Conservation (phyloP, 2,797 vertebrate genomes). For the Hirundo rustica region DNA sequence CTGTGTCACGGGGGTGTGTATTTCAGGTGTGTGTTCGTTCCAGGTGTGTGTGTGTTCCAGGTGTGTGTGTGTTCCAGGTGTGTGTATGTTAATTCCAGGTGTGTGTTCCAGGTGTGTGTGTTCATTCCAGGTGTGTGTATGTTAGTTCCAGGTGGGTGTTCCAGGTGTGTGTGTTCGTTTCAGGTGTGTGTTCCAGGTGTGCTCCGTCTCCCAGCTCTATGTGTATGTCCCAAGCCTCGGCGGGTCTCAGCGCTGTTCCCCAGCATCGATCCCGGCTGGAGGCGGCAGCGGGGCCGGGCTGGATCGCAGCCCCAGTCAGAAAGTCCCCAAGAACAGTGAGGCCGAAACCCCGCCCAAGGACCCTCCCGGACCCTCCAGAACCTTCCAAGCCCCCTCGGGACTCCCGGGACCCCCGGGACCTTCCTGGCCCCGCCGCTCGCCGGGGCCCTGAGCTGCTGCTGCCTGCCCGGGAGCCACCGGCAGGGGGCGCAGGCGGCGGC, state of each 20-base stretch:
- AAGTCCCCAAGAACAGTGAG: not conserved
- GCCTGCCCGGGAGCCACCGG: not conserved
- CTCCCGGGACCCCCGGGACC: not conserved
- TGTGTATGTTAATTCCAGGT: not conserved
- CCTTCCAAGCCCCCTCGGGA: not conserved
- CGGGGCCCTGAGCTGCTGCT: not conserved
- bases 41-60: not conserved
- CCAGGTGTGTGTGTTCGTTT: too few relatives aligned
- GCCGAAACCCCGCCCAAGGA: not conserved
- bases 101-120: not conserved
- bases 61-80: too few relatives aligned
- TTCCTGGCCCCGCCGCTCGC: not conserved
- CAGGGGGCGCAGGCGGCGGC: not conserved
- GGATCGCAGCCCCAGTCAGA: not conserved
- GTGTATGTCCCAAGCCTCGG: not conserved
- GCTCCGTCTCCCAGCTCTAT: not conserved
- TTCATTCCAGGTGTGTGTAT: not conserved
- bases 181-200: not conserved
- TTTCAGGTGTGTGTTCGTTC: too few relatives aligned
- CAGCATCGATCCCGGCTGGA: not conserved
- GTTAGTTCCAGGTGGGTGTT: not conserved
- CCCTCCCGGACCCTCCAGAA: too few relatives aligned
- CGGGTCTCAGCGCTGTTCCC: not conserved
- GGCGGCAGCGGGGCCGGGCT: too few relatives aligned
- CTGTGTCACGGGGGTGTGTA: not conserved